Conservation (phyloP, 2,113 vertebrate species). For the Tychaedon coryphoeus region DNA sequence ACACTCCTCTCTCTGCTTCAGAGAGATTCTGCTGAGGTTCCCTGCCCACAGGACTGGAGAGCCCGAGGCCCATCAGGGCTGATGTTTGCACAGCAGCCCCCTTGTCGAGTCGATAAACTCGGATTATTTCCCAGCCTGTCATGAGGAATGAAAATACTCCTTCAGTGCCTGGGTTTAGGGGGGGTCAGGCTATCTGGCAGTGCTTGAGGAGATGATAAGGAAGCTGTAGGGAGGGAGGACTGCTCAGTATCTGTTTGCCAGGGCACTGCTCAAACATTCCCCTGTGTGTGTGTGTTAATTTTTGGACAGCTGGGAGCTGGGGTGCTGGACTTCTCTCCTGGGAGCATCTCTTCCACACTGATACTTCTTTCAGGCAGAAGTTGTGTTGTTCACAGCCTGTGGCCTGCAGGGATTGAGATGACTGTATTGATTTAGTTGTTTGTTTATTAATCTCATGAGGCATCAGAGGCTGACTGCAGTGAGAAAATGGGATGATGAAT, state of each 20-base stretch:
- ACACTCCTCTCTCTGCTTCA: neutral
- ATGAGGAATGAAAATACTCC: neutral
- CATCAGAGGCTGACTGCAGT: neutral
- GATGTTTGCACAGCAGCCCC: neutral
- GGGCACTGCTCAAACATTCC: neutral
- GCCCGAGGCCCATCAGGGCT: neutral
- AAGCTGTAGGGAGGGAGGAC: neutral
- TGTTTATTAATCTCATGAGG: slow-evolving; percentile 47
- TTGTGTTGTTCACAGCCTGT: neutral
- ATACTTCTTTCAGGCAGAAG: neutral
- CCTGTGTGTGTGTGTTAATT: neutral
- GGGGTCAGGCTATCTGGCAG: neutral
- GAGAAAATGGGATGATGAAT: neutral
- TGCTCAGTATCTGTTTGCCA: neutral
- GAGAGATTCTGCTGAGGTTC: slow-evolving; percentile 1
- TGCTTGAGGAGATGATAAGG: neutral
- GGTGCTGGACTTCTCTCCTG: neutral
- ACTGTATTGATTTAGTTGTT: slow-evolving; percentile 43
- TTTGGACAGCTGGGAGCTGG: neutral
- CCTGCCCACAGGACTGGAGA: neutral
- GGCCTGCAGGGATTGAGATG: slow-evolving; percentile 27
- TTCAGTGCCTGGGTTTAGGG: neutral
- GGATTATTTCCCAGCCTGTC: neutral
- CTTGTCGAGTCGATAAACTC: neutral
- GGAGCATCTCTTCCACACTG: neutral